Evolutionary conservation across 2,797 vertebrate genomes (phyloP), one percentile per base, ranked within the genome.

Genomic region (Muscicapa striata): DNA sequence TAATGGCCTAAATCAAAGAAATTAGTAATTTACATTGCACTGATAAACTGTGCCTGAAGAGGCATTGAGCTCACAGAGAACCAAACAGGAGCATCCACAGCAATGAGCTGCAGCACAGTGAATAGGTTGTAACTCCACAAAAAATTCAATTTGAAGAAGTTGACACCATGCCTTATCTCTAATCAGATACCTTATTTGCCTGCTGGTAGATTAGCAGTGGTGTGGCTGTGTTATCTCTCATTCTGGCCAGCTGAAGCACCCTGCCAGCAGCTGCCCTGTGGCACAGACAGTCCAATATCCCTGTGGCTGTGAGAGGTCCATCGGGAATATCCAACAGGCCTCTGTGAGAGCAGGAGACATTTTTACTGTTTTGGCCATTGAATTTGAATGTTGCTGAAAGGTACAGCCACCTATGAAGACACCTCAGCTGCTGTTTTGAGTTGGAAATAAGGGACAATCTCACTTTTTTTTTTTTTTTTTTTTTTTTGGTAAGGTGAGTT

Each of bases 291-390:
- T 30, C 32, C 46, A 26, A 5, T 52, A 38, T 26, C n/a, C 27
- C 26, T 58, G 34, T 2, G 1, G 30, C 22, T 11, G 8, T 45
- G n/a, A 62, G 76, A 51, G 20, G 22, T 63, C 32, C 29, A 4
- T 24, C 6, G 9, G 3, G 6, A 20, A 2, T 2, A 1, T 66
- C 51, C 59, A 61, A 9, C 1, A 11, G 15, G 34, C 12, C 3
- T 66, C 54, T 48, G 10, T 27, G 30, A 58, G 20, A 83, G 34
- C 30, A 80, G 34, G 15, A 93, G 5, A 57, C 1, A 7, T 67
- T 82, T 66, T 61, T 77, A 51, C 16, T 64, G 19, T 11, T 82
- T 83, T 74, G 30, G 22, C 10, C 57, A 54, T 51, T 45, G 45
- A 77, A 68, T 77, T 52, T 70, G 58, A 87, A 38, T 49, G 11